These are phyloP conservation scores for Platysternon megacephalum DNA, from an alignment of 2,113 vertebrate genomes.

Conservation along the genomic window DNA sequence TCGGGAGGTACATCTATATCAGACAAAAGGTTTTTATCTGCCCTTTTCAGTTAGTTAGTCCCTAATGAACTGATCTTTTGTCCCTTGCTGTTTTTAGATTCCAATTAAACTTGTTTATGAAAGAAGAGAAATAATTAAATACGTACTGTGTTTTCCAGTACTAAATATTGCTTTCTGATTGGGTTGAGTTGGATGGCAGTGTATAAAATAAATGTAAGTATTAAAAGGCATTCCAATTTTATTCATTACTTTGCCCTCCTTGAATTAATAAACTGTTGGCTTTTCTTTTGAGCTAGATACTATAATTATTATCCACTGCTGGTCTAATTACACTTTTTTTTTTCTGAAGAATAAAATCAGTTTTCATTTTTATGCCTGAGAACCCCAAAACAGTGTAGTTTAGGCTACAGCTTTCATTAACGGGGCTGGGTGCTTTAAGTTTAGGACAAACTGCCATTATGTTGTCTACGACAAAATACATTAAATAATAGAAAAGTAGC, in stretches of 20 bases:
- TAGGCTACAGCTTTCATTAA: slow-evolving; percentile 23
- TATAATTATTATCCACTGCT: slow-evolving; percentile 63
- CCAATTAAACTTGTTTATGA: slow-evolving; percentile 84
- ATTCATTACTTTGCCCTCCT: slow-evolving; percentile 34
- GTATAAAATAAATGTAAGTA: slow-evolving; percentile 60
- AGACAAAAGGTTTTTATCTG: slow-evolving; percentile 79
- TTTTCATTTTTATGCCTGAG: slow-evolving; percentile 54
- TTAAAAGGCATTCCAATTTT: slow-evolving; percentile 41
- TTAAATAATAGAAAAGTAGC: slow-evolving; percentile 48
- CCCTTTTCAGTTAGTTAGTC: slow-evolving; percentile 74
- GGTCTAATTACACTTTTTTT: slow-evolving; percentile 35
- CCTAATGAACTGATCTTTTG: slow-evolving; percentile 78
- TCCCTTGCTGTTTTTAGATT: slow-evolving; percentile 78
- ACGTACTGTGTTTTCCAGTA: slow-evolving; percentile 71
- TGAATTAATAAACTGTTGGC: slow-evolving; percentile 50
- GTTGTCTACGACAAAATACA: slow-evolving; percentile 32
- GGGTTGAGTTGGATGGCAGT: slow-evolving; percentile 53
- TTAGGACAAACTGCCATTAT: slow-evolving; percentile 60
- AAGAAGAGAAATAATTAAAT: slow-evolving; percentile 82
- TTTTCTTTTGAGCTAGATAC: slow-evolving; percentile 47
- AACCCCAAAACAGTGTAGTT: slow-evolving; percentile 52
- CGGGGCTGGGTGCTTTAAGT: slow-evolving; percentile 28
- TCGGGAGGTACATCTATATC: slow-evolving; percentile 47
- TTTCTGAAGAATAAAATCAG: slow-evolving; percentile 16
- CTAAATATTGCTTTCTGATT: slow-evolving; percentile 57